A percentile compares a stretch with the other conserved stretches of the same genome.
phyloP scores from a whole-genome alignment of 2,888 invertebrate genomes.

The Agriopis marginaria region DNA sequence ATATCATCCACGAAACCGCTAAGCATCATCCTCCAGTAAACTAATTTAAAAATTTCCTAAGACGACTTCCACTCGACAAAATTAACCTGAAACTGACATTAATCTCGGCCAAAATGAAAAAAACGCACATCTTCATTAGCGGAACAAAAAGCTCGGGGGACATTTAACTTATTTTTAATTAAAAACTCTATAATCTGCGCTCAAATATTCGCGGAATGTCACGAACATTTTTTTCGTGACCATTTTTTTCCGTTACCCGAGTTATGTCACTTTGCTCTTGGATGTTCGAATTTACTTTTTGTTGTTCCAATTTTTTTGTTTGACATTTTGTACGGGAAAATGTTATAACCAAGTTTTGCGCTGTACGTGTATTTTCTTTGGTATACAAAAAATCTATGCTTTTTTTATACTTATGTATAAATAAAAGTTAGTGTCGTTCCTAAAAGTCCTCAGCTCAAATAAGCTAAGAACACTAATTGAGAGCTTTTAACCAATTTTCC shows the following conservation, averaged over 20 bases:
- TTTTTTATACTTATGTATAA: no score
- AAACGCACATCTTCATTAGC: constrained; percentile 48
- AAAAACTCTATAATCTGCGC: constrained; percentile 49
- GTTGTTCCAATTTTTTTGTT: constrained; percentile 5
- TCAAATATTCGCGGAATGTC: constrained; percentile 35
- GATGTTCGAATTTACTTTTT: constrained; percentile 41
- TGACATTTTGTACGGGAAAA: not conserved
- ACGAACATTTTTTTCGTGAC: constrained; percentile 31
- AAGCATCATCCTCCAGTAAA: constrained; percentile 31
- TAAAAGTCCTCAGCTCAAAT: no score
- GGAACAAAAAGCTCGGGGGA: constrained; percentile 42
- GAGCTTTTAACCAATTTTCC: no score
- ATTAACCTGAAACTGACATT: constrained; percentile 51
- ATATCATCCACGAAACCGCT: constrained; percentile 34
- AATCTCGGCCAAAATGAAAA: constrained; percentile 47
- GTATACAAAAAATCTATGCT: not conserved
- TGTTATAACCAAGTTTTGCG: constrained; percentile 2
- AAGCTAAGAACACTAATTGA: no score
- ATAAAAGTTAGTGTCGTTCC: not conserved
- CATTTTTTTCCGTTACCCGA: constrained; percentile 26
- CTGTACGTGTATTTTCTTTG: not conserved
- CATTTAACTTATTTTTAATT: constrained; percentile 56
- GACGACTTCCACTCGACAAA: constrained; percentile 42
- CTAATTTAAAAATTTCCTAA: constrained; percentile 48
- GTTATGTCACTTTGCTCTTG: constrained; percentile 30